These are phyloP conservation scores for Leucopsar rothschildi DNA, from an alignment of 2,113 vertebrate genomes.

Conservation along the genomic window DNA sequence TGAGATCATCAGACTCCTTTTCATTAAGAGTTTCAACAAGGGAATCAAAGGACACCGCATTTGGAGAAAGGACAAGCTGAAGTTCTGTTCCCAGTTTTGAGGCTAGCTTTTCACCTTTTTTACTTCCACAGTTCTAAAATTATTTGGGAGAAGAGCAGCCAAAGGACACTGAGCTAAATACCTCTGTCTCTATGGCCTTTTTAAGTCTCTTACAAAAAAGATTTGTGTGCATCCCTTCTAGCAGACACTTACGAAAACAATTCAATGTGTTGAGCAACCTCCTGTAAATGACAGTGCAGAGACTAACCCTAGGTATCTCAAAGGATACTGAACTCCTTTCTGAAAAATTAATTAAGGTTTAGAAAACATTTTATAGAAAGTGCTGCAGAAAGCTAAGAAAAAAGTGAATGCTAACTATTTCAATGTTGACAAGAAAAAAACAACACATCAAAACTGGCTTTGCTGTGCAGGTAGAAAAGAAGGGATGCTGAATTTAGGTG, in stretches of 20 bases:
- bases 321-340: background rate
- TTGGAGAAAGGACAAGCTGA: background rate
- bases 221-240: background rate
- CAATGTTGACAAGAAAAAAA: conserved; percentile 11
- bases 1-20: conserved; percentile 10
- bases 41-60: background rate
- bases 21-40: background rate
- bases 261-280: background rate
- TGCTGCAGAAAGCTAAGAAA: background rate
- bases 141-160: background rate
- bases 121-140: background rate
- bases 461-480: background rate
- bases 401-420: background rate
- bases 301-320: background rate
- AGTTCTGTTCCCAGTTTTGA: background rate
- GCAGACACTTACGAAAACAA: rapidly evolving
- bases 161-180: background rate
- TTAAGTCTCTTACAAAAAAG: background rate
- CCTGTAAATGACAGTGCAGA: background rate
- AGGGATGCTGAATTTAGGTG: background rate
- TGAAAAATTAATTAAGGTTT: background rate
- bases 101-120: background rate
- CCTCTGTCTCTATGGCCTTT: background rate
- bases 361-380: background rate
- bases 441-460: background rate